Percentiles rank a stretch among this genome's conserved stretches.
Conservation (phyloP, 2,888 invertebrate species). For the Aethes cnicana region DNA sequence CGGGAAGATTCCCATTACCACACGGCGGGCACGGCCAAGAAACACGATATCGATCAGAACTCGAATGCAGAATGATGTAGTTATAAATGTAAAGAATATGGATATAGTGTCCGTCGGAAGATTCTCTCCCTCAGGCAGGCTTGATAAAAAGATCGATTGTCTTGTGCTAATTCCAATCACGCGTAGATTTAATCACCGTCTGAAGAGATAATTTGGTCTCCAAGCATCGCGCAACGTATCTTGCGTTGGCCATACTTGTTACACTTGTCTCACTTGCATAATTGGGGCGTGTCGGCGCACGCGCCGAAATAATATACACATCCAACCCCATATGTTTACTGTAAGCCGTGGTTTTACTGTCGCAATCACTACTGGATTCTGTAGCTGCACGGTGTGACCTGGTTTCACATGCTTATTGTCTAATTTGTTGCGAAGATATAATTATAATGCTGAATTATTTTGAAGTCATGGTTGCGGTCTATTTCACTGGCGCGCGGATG, state of each 20-base stretch:
- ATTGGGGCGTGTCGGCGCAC: conserved; percentile 41
- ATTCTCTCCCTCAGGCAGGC: no score
- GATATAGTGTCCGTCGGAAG: no score
- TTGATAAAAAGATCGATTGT: no score
- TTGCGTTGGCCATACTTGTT: conserved; percentile 48
- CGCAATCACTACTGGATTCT: conserved; percentile 11
- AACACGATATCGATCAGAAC: no score
- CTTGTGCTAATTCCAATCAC: conserved; percentile 24
- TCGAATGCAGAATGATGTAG: no score
- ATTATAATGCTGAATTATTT: no score
- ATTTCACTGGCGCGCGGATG: no score
- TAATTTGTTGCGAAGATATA: not conserved
- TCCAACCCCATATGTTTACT: conserved; percentile 37
- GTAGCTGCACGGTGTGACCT: conserved; percentile 3
- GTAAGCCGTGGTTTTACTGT: conserved; percentile 20
- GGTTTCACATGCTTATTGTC: not conserved
- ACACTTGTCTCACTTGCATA: conserved; percentile 47
- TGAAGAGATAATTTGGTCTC: conserved; percentile 24
- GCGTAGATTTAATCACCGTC: conserved; percentile 7
- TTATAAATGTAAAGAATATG: no score
- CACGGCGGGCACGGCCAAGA: no score
- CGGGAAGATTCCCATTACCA: no score
- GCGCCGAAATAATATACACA: conserved; percentile 33
- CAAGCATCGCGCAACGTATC: conserved; percentile 44
- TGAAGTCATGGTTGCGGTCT: no score